Base-by-base conservation (phyloP, 2,888 invertebrate species). In the Pseudococcus viburni region DNA sequence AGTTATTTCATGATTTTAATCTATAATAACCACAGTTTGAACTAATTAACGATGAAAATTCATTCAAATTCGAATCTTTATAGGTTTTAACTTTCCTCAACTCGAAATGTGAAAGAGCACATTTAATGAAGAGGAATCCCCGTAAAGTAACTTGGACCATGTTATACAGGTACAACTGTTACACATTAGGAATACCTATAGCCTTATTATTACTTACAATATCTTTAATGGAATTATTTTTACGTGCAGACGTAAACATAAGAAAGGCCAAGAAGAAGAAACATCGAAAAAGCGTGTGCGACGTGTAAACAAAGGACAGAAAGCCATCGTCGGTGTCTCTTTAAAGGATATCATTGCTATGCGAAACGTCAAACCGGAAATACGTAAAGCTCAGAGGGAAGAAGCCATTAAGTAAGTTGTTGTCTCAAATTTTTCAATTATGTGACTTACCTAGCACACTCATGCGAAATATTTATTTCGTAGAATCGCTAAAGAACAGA, bases 141-240 rank as follows among this genome's bases (percentile, higher is more conserved):
- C 96, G 99, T 92, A 98, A 99, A 93, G 97, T 99, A 90, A 98
- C 98, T 92, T 99, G 99, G 99, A 99, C 99, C 86, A 99, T 99
- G 68, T 94, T 99, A 88, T 99, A 99, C 94, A 95, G 95, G 95
- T 95, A 91, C 89, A 8, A 1, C 22, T 11, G 9, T 15, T 8
- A 22, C 17, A 3, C 26, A 87, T 80, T 80, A 15, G 1, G 11
- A 55, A 77, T 12, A n/a, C 59, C 0, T 5, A 33, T 33, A 2
- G 3, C 8, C 42, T 42, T 7, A 9, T 42, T 7, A 9, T 5
- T 9, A 42, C 8, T n/a, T 55, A 17, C 5, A n/a, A 55, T 15
- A 15, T 33, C 22, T n/a, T 51, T 73, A 77, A 59, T n/a, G 22
- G 19, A 12, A 84, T 55, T 3, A 19, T 88, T n/a, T 91, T 48